Evolutionary conservation across 2,797 vertebrate genomes (phyloP).

Genomic region (Peromyscus aztecus): DNA sequence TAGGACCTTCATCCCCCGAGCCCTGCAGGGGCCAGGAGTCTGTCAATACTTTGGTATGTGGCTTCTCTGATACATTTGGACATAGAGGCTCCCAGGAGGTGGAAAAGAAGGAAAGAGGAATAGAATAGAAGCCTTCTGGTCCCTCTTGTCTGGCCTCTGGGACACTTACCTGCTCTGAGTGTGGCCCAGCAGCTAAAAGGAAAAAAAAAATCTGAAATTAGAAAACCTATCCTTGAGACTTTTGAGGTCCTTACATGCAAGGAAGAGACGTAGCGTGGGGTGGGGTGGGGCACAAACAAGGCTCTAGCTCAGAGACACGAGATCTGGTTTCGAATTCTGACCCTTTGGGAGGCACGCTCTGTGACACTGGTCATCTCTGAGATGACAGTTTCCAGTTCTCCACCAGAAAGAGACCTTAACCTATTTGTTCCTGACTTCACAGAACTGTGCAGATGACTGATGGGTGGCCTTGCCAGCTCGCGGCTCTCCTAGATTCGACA

Average conservation of each 20-base stretch:
- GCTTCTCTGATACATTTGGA: not conserved
- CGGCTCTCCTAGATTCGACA: not conserved
- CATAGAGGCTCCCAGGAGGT: not conserved
- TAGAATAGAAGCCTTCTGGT: not conserved
- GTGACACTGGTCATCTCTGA: not conserved
- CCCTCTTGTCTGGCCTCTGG: not conserved
- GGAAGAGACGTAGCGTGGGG: not conserved
- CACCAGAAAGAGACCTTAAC: not conserved
- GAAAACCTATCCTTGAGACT: not conserved
- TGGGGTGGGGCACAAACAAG: not conserved
- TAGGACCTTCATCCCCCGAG: not conserved
- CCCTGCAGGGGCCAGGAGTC: not conserved
- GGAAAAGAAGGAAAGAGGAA: not conserved
- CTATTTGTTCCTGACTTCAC: no score
- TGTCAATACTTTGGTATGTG: rapidly evolving
- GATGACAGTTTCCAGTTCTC: not conserved
- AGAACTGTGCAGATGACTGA: rapidly evolving
- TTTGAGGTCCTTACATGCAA: not conserved
- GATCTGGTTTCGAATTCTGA: not conserved
- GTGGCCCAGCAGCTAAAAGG: conserved; percentile 62
- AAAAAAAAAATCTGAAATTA: conserved; percentile 47
- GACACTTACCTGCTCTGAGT: conserved; percentile 70
- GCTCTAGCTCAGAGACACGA: not conserved
- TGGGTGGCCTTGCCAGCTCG: not conserved
- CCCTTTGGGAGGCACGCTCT: not conserved